Base-by-base conservation (phyloP, 1,140 invertebrate genomes). In the Helicoverpa armigera region DNA sequence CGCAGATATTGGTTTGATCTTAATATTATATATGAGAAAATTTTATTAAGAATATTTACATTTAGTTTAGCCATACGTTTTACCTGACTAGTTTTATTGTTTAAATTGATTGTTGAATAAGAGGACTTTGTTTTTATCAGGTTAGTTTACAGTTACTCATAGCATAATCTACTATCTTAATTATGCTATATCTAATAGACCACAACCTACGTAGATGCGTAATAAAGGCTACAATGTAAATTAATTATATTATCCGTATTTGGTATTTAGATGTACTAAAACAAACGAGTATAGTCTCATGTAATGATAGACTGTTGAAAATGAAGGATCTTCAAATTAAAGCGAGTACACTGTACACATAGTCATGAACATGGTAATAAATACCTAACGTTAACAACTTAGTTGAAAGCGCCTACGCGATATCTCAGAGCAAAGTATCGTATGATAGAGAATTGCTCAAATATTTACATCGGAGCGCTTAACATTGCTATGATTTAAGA, bases 251-350 rank as follows among this genome's bases (percentile, higher is more conserved):
- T 58, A 58, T 58, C 56, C 18, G 16, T 23, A 11, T 58, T 11
- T 9, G 16, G 56, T 18, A 58, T 58, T 58, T 58, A 18, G 23
- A 58, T 58, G 56, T 23, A 23, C 56, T 58, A 5, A 18, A 14
- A 18, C 16, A 56, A 3, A 58, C 18, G 18, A 58, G 18, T 58
- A 58, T 13, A 58, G 7, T 35, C 35, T 35, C 54, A 16, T 58
- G 16, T 58, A 58, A 58, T 58, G 54, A 58, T 58, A 58, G 54
- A 58, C 56, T 58, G 56, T 58, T 58, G 56, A 58, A 58, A 18
- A 58, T 58, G 18, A 58, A 23, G 56, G 56, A 43, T 43, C 35
- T 43, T 9, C 35, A 9, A 43, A 43, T 43, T 43, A 43, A 43
- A 43, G 35, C 35, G 35, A 9, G 35, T 43, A 43, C 5, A 35